Conservation (phyloP, 2,797 vertebrate genomes). For the Rhincodon typus region DNA sequence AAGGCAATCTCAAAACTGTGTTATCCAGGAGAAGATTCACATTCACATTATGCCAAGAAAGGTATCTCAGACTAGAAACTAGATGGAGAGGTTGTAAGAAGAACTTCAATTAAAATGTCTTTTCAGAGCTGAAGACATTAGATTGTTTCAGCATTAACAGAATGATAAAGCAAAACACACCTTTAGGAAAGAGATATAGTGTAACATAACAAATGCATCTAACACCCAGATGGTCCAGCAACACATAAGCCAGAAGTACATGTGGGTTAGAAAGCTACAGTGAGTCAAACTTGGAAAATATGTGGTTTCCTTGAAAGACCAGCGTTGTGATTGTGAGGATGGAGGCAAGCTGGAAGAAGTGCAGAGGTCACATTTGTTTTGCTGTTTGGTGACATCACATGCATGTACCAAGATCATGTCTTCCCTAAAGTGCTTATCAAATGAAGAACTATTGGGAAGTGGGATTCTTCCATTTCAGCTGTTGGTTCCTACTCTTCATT, state of each 20-base stretch:
- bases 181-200: not conserved
- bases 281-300: constrained; percentile 2
- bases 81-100: not conserved
- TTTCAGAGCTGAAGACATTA: not conserved
- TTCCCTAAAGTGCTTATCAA: not conserved
- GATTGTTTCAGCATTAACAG: not conserved
- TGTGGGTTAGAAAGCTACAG: not conserved
- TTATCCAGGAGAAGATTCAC: not conserved
- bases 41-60: not conserved
- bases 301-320: not conserved
- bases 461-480: not conserved
- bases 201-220: not conserved
- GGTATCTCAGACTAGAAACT: not conserved
- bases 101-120: not conserved
- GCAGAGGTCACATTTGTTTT: not conserved
- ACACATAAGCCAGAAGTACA: no score
- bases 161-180: not conserved
- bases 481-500: not conserved
- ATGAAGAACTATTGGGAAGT: not conserved
- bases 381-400: not conserved
- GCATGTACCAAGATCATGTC: not conserved
- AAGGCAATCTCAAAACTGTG: not conserved
- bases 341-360: not conserved
- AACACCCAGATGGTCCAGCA: not conserved
- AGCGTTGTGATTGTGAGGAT: not conserved